Conservation (phyloP, 2,888 invertebrate genomes). For the Xylota sylvarum region DNA sequence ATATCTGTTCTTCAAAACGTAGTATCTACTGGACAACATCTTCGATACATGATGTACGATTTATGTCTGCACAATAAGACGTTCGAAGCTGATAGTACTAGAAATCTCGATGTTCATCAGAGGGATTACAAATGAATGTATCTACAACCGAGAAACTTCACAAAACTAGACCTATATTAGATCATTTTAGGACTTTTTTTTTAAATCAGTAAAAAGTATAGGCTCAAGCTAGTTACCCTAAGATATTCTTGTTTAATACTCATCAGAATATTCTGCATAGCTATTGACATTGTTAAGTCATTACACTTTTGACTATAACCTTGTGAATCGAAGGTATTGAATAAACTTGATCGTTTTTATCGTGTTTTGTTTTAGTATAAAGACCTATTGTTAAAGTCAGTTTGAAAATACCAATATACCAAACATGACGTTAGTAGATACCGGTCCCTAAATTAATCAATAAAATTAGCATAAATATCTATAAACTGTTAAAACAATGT, state of each 20-base stretch:
- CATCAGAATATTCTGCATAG: neutral
- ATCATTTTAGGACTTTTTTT: neutral
- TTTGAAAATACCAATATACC: neutral
- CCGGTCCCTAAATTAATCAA: neutral
- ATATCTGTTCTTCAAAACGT: no score
- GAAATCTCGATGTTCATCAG: no score
- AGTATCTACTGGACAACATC: no score
- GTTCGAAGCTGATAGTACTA: no score
- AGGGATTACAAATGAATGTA: no score
- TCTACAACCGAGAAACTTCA: no score
- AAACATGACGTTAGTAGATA: neutral
- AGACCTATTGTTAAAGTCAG: neutral
- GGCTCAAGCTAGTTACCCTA: neutral
- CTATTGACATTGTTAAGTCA: no score
- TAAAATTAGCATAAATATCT: neutral
- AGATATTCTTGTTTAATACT: neutral
- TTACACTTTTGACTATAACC: no score
- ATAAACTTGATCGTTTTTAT: neutral
- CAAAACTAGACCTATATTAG: no score
- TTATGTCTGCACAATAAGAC: no score
- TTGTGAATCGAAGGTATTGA: no score
- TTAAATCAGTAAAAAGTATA: neutral
- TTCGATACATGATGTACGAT: no score
- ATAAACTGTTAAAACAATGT: neutral
- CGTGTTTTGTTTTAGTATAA: neutral